A percentile compares a stretch with the other conserved stretches of the same genome.
Conservation (phyloP, 2,113 vertebrate species). For the Phrynocephalus versicolor region DNA sequence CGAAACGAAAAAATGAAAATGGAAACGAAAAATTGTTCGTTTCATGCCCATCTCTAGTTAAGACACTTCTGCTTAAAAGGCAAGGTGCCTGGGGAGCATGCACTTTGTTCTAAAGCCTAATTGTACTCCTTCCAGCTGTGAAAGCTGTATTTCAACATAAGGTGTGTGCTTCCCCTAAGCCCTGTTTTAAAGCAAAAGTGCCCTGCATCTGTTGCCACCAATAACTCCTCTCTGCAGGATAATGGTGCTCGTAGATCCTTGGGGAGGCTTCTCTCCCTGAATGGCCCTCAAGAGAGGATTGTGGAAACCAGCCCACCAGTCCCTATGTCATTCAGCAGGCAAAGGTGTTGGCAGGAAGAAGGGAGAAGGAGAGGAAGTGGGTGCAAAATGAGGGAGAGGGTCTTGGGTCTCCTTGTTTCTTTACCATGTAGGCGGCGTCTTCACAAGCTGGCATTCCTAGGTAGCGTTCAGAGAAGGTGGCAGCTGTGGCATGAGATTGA, state of each 20-base stretch:
- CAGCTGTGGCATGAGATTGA: slow-evolving; percentile 68
- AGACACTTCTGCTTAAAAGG: too few species aligned
- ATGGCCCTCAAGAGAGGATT: neutral
- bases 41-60: too few species aligned
- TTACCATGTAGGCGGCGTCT: slow-evolving; percentile 78
- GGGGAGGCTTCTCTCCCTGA: neutral
- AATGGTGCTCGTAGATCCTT: neutral
- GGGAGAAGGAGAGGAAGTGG: neutral
- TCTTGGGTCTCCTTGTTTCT: neutral
- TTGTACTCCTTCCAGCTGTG: too few species aligned
- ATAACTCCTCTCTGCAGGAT: neutral
- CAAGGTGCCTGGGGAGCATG: too few species aligned
- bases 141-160: neutral
- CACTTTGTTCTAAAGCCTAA: too few species aligned
- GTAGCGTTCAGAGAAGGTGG: slow-evolving; percentile 81
- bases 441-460: slow-evolving; percentile 80
- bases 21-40: too few species aligned
- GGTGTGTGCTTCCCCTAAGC: too few species aligned
- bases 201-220: too few species aligned
- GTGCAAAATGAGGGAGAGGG: neutral
- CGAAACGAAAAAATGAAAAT: too few species aligned
- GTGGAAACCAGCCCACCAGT: neutral
- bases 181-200: too few species aligned
- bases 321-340: neutral
- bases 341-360: neutral